These are phyloP conservation scores for Athene cunicularia DNA, from an alignment of 2,113 vertebrate species.

Conservation along the genomic window DNA sequence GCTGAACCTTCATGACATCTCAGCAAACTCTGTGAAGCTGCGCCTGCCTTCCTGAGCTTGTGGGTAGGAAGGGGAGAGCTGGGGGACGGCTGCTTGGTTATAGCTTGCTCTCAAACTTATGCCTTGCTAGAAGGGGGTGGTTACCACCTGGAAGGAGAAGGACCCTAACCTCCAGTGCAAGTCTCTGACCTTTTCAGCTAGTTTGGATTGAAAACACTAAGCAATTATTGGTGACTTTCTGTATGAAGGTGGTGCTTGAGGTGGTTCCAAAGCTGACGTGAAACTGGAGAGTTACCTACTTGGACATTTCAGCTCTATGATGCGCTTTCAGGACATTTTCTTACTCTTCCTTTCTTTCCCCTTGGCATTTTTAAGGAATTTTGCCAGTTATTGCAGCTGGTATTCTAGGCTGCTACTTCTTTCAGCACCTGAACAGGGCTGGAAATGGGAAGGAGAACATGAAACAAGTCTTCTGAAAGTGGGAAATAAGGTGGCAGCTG, in stretches of 20 bases:
- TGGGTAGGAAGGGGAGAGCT: background rate
- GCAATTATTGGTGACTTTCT: background rate
- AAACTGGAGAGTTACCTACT: background rate
- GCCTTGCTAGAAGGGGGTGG: background rate
- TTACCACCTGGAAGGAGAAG: background rate
- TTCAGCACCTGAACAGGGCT: background rate
- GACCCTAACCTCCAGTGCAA: background rate
- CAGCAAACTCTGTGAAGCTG: fast-evolving
- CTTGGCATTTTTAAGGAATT: background rate
- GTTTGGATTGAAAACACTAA: background rate
- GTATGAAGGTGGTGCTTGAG: background rate
- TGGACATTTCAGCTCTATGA: background rate
- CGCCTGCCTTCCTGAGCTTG: background rate
- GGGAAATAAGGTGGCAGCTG: background rate
- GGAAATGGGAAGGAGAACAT: background rate
- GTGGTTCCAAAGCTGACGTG: background rate
- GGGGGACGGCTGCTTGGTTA: background rate
- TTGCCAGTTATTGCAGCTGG: background rate
- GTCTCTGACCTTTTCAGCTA: background rate
- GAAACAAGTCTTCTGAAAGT: background rate
- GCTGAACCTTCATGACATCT: background rate
- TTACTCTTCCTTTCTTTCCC: background rate
- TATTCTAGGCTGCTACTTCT: background rate
- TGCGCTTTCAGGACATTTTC: background rate
- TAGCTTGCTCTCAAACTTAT: background rate